Evolutionary conservation across 2,888 invertebrate genomes (phyloP).

Genomic region (Drosophila incognita): DNA sequence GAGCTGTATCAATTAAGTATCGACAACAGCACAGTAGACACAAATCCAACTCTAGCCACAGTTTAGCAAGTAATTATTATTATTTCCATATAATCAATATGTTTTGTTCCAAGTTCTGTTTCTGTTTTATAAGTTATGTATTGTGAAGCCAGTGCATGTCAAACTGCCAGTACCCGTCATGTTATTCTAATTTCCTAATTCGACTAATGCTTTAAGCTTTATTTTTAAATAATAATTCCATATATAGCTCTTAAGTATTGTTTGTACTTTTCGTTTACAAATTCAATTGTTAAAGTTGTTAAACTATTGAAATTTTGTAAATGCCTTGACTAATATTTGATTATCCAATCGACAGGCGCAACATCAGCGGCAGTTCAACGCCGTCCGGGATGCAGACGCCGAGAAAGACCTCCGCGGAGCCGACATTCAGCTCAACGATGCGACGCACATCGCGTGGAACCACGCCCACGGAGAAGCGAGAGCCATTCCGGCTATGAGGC

Average conservation of each 20-base stretch:
- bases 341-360: constrained; percentile 73
- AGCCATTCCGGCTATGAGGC: constrained; percentile 90
- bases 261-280: constrained; percentile 15
- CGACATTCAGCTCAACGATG: constrained; percentile 82
- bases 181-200: constrained; percentile 15
- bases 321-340: constrained; percentile 19
- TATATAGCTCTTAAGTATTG: constrained; percentile 18
- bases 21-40: constrained; percentile 40
- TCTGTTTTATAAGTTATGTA: constrained; percentile 12
- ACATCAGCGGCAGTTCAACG: constrained; percentile 85
- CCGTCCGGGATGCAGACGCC: constrained; percentile 85
- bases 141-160: constrained; percentile 34
- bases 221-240: not conserved
- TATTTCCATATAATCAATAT: constrained; percentile 24
- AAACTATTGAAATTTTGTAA: not conserved
- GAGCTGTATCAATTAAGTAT: constrained; percentile 14
- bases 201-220: constrained; percentile 27
- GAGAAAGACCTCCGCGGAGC: constrained; percentile 84
- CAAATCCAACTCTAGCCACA: constrained; percentile 26
- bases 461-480: constrained; percentile 86
- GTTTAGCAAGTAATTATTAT: constrained; percentile 65
- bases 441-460: constrained; percentile 84
- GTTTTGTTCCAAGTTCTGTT: constrained; percentile 21
- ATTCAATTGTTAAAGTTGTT: constrained; percentile 32
- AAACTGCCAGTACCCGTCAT: constrained; percentile 21